Evolutionary conservation across 1,140 invertebrate species (phyloP).

Genomic region (Drosophila pruinosa): DNA sequence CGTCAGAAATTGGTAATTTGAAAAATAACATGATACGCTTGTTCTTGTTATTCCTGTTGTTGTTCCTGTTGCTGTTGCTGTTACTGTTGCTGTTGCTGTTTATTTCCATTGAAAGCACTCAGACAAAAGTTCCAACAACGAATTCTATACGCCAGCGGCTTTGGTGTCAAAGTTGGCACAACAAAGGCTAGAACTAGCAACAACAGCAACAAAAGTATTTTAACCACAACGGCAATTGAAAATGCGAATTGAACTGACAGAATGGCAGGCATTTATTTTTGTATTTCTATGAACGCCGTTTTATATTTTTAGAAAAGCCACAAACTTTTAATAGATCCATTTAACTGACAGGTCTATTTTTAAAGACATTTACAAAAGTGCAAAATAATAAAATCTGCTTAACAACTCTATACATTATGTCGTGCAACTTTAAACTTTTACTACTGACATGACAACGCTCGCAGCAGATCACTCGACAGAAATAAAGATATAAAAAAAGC

Average conservation of each 20-base stretch:
- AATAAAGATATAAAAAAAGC: no score
- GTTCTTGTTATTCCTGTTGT: conserved; percentile 19
- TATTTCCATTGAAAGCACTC: conserved; percentile 17
- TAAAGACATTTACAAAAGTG: conserved; percentile 53
- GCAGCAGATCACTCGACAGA: neutral
- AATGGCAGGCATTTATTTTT: conserved; percentile 20
- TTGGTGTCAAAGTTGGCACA: conserved; percentile 66
- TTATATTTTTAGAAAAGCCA: conserved; percentile 69
- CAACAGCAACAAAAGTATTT: conserved; percentile 20
- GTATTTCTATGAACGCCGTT: conserved; percentile 23
- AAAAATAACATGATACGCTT: conserved; percentile 47
- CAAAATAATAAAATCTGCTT: conserved; percentile 3
- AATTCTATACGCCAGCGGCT: conserved; percentile 35
- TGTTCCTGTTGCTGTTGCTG: conserved; percentile 25
- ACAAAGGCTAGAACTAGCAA: conserved; percentile 19
- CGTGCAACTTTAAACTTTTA: neutral
- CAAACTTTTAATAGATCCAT: conserved; percentile 67
- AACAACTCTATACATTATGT: neutral
- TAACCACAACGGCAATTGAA: conserved; percentile 65
- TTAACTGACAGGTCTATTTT: conserved; percentile 73
- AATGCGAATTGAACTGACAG: conserved; percentile 41
- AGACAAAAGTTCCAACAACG: conserved; percentile 6
- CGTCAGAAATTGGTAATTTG: conserved; percentile 72
- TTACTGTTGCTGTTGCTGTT: conserved; percentile 30
- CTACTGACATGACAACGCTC: neutral